Conservation (phyloP, 2,888 invertebrate species). For the Conus canariensis region DNA sequence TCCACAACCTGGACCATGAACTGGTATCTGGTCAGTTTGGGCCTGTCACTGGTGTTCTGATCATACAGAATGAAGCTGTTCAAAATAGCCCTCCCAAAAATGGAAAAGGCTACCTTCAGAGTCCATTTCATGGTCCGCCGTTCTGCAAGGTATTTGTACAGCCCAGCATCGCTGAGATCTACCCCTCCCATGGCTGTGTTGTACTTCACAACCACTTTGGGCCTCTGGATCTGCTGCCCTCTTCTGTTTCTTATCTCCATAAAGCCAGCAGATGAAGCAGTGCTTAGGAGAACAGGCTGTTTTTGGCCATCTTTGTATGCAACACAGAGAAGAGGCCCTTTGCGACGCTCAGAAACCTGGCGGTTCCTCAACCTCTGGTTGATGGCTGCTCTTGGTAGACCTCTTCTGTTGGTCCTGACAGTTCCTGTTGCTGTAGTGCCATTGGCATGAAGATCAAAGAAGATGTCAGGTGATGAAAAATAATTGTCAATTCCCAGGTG, state of each 20-base stretch:
- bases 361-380: constrained; percentile 26
- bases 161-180: constrained; percentile 27
- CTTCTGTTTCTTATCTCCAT: not conserved
- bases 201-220: constrained; percentile 19
- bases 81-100: not conserved
- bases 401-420: constrained; percentile 28
- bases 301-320: constrained; percentile 34
- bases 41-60: not conserved
- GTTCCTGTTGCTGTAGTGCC: constrained; percentile 33
- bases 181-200: constrained; percentile 41
- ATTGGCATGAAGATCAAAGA: constrained; percentile 12
- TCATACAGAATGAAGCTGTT: constrained; percentile 1
- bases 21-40: constrained; percentile 25
- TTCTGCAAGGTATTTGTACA: constrained; percentile 41
- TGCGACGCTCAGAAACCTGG: constrained; percentile 32
- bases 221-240: not conserved
- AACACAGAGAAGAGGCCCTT: constrained; percentile 30
- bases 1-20: constrained; percentile 24
- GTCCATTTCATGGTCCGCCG: constrained; percentile 39
- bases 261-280: constrained; percentile 7
- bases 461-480: constrained; percentile 33
- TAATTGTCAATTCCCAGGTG: constrained; percentile 34
- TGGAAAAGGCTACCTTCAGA: constrained; percentile 18
- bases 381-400: constrained; percentile 8
- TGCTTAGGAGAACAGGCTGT: not conserved